phyloP scores from a whole-genome alignment of 2,113 vertebrate species.

The Dicerorhinus sumatrensis region DNA sequence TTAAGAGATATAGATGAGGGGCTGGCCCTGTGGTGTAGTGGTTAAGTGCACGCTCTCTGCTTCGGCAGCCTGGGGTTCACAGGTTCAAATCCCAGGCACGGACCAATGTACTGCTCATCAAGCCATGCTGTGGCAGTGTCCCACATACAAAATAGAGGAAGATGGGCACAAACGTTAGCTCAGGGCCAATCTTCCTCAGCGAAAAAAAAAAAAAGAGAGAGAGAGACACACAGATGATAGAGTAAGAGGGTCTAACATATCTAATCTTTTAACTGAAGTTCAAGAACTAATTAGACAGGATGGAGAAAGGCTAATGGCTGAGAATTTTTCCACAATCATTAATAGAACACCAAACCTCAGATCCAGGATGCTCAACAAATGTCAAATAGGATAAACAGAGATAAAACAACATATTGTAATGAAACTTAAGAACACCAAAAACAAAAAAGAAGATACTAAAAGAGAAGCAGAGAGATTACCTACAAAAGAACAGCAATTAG shows the following conservation, averaged over 20 bases:
- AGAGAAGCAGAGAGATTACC: conserved; percentile 1
- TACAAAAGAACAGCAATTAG: not conserved
- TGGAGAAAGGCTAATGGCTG: not conserved
- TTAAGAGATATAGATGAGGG: not conserved
- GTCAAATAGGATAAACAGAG: not conserved
- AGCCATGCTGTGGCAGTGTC: no score
- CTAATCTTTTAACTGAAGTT: conserved; percentile 1
- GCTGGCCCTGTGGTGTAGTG: no score
- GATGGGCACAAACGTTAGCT: no score
- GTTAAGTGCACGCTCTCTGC: no score
- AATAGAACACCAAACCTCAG: not conserved
- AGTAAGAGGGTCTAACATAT: conserved; percentile 5
- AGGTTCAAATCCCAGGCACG: no score
- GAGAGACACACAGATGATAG: not conserved
- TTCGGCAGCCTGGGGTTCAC: no score
- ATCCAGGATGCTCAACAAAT: conserved; percentile 36
- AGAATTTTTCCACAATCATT: conserved; percentile 30
- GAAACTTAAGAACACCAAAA: not conserved
- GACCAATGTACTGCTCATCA: no score
- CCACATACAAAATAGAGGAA: no score
- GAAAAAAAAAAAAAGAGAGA: no score
- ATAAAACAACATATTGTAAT: not conserved
- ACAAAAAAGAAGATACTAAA: conserved; percentile 3
- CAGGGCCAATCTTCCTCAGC: no score
- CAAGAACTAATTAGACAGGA: not conserved